Percentiles rank a stretch among this genome's conserved stretches.
Conservation (phyloP, 2,113 vertebrate genomes). For the Atrichornis clamosus region DNA sequence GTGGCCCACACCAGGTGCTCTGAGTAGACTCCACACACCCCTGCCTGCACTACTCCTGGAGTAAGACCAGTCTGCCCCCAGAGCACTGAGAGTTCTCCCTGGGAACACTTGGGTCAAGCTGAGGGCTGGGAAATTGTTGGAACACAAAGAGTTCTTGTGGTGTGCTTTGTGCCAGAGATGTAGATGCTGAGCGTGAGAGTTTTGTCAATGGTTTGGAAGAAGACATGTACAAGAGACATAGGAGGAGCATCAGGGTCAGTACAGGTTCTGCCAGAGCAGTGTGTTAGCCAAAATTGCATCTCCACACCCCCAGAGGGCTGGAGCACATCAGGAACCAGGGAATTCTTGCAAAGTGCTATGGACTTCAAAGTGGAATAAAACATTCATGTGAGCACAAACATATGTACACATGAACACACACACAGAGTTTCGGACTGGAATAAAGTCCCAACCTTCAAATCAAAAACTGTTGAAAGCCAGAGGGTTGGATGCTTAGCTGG, state of each 20-base stretch:
- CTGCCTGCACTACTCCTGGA: fast-evolving
- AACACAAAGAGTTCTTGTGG: neutral
- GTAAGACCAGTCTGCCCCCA: neutral
- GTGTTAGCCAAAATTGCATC: neutral
- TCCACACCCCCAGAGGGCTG: neutral
- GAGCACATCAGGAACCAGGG: neutral
- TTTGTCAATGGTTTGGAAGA: neutral
- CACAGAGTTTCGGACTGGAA: neutral
- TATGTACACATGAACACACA: neutral
- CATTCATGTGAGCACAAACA: neutral
- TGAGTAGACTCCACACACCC: neutral
- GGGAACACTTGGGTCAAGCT: neutral
- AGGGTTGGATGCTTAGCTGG: neutral
- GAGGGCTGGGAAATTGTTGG: neutral
- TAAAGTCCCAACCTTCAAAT: neutral
- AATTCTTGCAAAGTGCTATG: neutral
- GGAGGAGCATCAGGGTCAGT: neutral
- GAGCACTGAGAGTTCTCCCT: neutral
- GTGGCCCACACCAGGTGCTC: neutral
- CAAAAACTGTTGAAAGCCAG: neutral
- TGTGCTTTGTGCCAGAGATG: neutral
- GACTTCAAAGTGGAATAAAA: neutral
- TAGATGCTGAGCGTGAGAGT: neutral
- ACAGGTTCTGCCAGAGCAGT: neutral
- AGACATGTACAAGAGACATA: neutral